Evolutionary conservation across 2,888 invertebrate species (phyloP), one percentile per base, ranked within the genome.

Genomic region (Amiota communis): DNA sequence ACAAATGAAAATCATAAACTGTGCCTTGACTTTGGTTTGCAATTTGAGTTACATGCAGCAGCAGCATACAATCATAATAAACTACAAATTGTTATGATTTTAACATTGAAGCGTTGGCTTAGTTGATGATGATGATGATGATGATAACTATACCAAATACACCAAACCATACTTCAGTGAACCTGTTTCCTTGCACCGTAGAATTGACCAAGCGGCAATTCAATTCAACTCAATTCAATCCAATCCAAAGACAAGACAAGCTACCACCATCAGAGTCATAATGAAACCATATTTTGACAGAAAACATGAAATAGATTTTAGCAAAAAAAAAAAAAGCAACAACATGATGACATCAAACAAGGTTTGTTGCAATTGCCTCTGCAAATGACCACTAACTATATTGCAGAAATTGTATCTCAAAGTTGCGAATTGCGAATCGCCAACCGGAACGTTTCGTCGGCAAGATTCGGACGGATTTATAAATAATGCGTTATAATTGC

Each of bases 221-320:
- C 36, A 36, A 36, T 36, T 36, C 36, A 36, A 36, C 36, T 36
- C 36, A 36, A 36, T 36, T 36, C 36, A 6, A 36, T 36, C 8
- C 36, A 36, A 36, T 36, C 36, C 36, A 36, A 10, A 36, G 17
- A 47, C 17, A 8, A 20, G 23, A 49, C 11, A 49, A 53, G 20
- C 6, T n/a, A 46, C 71, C 36, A 36, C 36, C 36, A 36, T 36
- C 36, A 36, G 36, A 57, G 79, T 78, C 81, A 78, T 85, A 86
- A 84, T 83, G 82, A 81, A 76, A 79, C 76, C 80, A 79, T 77
- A 81, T 79, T 78, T 78, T 85, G 84, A 85, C 82, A 83, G 36
- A 84, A 85, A 85, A 87, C 87, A 86, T 86, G 86, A 86, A 86
- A 87, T 87, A 85, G 82, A 85, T 86, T 80, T 78, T 78, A 80